Conservation (phyloP, 2,113 vertebrate species). For the Brevimyrus niger region DNA sequence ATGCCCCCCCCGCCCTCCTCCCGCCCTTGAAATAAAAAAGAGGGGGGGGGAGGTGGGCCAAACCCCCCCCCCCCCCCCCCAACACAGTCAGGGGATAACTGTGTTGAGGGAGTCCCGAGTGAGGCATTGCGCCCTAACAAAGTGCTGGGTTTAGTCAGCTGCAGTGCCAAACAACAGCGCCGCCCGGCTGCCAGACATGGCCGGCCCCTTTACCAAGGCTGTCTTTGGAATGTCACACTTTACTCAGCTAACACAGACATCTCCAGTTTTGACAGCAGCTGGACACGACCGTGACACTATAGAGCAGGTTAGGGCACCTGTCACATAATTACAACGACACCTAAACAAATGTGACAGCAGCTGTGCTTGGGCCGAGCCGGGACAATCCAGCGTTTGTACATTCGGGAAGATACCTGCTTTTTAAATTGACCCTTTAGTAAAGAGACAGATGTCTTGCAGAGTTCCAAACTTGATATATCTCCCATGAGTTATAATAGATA, state of each 20-base stretch:
- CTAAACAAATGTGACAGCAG: neutral
- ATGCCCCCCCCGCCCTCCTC: neutral
- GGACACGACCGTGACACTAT: neutral
- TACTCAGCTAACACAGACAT: neutral
- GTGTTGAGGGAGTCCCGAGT: neutral
- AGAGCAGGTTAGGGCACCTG: neutral
- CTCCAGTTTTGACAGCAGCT: neutral
- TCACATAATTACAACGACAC: neutral
- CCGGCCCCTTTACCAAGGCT: neutral
- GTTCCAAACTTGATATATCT: slow-evolving; percentile 44
- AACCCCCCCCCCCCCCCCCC: neutral
- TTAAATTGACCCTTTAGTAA: slow-evolving; percentile 49
- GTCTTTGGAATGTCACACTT: neutral
- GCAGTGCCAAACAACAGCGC: neutral
- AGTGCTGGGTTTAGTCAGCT: neutral
- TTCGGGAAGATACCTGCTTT: slow-evolving; percentile 49
- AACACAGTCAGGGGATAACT: neutral
- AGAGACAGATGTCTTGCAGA: slow-evolving; percentile 41
- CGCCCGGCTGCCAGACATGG: neutral
- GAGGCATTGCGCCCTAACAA: neutral
- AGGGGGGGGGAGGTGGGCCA: neutral
- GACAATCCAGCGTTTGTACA: neutral
- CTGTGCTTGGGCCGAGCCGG: neutral
- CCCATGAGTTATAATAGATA: slow-evolving; percentile 42
- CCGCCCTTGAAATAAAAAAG: neutral